Conservation (phyloP, 2,888 invertebrate genomes). For the Lepidochrysops patricia region DNA sequence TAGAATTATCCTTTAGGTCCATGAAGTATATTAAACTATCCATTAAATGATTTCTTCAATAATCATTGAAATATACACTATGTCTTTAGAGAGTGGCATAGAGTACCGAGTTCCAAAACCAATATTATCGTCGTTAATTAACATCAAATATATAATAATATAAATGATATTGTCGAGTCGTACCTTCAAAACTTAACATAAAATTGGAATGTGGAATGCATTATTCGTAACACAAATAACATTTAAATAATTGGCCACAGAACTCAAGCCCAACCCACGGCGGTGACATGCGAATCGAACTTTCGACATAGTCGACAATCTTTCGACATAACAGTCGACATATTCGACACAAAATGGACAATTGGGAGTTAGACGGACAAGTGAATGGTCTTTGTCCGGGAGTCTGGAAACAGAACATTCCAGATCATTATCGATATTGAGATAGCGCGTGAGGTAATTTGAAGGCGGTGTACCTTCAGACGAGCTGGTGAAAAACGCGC, state of each 20-base stretch:
- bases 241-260: conserved; percentile 8
- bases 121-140: too few relatives aligned
- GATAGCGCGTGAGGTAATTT: conserved; percentile 27
- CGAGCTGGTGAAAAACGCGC: not conserved
- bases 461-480: not conserved
- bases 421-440: conserved; percentile 25
- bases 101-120: too few relatives aligned
- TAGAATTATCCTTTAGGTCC: too few relatives aligned
- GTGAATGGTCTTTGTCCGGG: conserved; percentile 26
- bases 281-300: not conserved
- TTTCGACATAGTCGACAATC: not conserved
- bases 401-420: conserved; percentile 18
- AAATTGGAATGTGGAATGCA: not conserved
- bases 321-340: not conserved
- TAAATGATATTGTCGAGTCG: too few relatives aligned
- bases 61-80: too few relatives aligned
- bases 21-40: too few relatives aligned
- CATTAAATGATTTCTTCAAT: too few relatives aligned
- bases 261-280: not conserved
- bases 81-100: too few relatives aligned
- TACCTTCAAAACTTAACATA: not conserved
- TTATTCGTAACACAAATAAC: not conserved
- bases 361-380: conserved; percentile 24
- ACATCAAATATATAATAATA: too few relatives aligned
- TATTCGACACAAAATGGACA: not conserved